Evolutionary conservation across 2,797 vertebrate genomes (phyloP).

Genomic region (Cheirogaleus major): DNA sequence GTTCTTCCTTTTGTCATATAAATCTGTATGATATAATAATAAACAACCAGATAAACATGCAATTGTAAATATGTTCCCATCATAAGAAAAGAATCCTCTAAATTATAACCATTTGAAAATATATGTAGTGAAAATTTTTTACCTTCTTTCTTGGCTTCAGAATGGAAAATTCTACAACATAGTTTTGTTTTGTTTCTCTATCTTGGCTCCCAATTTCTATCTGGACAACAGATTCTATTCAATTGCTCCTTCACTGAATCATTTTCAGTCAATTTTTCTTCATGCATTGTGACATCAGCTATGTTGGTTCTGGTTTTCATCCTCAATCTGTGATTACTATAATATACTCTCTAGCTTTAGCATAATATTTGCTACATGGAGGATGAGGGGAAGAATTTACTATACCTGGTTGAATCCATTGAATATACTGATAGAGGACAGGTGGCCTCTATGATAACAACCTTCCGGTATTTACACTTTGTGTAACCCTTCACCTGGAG

Average conservation of each 20-base stretch:
- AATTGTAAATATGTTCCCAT: background rate
- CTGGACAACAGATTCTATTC: background rate
- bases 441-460: background rate
- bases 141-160: background rate
- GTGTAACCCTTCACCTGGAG: background rate
- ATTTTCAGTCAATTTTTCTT: background rate
- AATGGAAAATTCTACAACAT: background rate
- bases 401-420: background rate
- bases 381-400: rapidly evolving
- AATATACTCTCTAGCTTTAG: background rate
- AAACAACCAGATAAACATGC: background rate
- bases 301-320: background rate
- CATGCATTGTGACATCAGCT: background rate
- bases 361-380: background rate
- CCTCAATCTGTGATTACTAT: background rate
- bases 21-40: background rate
- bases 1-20: background rate
- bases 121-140: background rate
- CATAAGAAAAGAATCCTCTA: background rate
- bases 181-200: background rate
- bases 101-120: background rate
- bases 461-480: background rate
- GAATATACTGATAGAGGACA: background rate
- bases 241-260: background rate
- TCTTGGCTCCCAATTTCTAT: background rate